phyloP scores from a whole-genome alignment of 1,140 invertebrate species.

The Cryptotermes secundus region DNA sequence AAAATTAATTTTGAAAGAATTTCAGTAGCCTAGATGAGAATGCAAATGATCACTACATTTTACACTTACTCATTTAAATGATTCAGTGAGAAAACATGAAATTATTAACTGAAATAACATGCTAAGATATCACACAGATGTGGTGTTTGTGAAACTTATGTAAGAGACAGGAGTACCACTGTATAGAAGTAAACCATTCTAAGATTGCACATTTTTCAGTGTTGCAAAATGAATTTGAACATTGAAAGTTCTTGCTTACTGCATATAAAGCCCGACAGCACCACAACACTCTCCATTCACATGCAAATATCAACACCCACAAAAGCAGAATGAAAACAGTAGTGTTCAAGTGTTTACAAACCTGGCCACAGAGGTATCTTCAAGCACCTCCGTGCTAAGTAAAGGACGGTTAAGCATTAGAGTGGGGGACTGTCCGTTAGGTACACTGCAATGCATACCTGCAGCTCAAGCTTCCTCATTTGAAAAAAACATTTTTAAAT shows the following conservation, averaged over 20 bases:
- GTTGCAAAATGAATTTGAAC: too few species aligned
- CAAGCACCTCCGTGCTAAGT: conserved; percentile 44
- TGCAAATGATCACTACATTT: too few species aligned
- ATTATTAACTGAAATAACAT: too few species aligned
- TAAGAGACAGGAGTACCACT: too few species aligned
- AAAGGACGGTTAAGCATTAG: conserved; percentile 40
- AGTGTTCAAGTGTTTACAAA: conserved; percentile 39
- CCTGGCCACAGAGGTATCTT: conserved; percentile 44
- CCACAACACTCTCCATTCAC: conserved; percentile 22
- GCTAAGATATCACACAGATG: too few species aligned
- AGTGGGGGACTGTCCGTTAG: conserved; percentile 22
- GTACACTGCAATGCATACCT: conserved; percentile 25
- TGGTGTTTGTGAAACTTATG: too few species aligned
- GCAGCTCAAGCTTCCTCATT: conserved; percentile 9
- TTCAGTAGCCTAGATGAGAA: too few species aligned
- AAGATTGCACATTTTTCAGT: too few species aligned
- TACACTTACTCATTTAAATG: too few species aligned
- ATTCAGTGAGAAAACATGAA: too few species aligned
- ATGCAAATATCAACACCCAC: background rate
- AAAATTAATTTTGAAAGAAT: too few species aligned
- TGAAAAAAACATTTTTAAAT: conserved; percentile 8
- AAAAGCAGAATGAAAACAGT: conserved; percentile 26
- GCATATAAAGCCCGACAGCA: background rate
- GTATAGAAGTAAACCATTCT: too few species aligned
- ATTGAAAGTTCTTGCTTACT: background rate